Base-by-base conservation (phyloP, 2,113 vertebrate species). In the Hyla sarda region DNA sequence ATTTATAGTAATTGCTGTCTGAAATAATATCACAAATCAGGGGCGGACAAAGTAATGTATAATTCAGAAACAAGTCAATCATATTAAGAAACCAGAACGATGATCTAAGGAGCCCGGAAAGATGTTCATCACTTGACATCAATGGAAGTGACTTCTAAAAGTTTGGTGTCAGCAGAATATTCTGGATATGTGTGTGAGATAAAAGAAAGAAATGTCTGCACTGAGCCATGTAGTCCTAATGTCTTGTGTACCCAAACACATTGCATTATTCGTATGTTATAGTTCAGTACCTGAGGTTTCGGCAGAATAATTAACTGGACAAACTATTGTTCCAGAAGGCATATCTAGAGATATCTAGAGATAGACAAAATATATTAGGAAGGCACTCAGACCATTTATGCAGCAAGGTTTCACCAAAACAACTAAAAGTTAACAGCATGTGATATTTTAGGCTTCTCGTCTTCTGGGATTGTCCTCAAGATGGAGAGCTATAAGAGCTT, bases 1-100 rank as follows among this genome's bases (percentile, higher is more conserved):
- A 71, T 71, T 71, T 71, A 71, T 41, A 71, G 67, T 71, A 71
- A 71, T 71, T 71, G 67, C 67, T 41, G 67, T 71, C 67, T 71
- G 67, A 17, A 71, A 41, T 71, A 37, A 23, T 41, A 71, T 41
- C 67, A 71, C 67, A 71, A 71, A 71, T 71, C 67, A 71, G 34
- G 19, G 67, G 32, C 12, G 67, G 32, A 37, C 32, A 12, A 1
- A 12, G 34, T 17, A 23, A 71, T 71, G 34, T 71, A 41, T 71
- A 41, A 71, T 71, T 21, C 19, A 41, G 34, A 34, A 41, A 71
- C 67, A 37, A 37, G 67, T 71, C 67, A 71, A 71, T 71, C 67
- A 71, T 41, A 9, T 37, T 37, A 41, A 37, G 65, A 34, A 69
- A 19, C 30, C 65, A 3, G 65, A 0, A 41, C 8, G 19, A 71